These are phyloP conservation scores for Epinephelus lanceolatus DNA, from an alignment of 2,113 vertebrate genomes.

Conservation along the genomic window DNA sequence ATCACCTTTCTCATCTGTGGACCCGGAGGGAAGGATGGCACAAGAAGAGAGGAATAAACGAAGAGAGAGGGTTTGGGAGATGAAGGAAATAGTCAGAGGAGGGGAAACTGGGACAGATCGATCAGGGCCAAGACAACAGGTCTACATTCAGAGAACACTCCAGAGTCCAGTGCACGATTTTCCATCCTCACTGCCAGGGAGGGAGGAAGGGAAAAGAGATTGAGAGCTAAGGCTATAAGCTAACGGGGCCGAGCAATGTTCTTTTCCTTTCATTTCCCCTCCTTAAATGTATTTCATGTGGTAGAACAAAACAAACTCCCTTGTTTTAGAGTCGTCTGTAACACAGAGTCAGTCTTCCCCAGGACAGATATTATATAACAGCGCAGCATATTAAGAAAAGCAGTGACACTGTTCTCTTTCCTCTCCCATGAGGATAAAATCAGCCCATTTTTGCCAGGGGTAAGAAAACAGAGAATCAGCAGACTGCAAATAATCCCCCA, in stretches of 20 bases:
- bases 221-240: background rate
- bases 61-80: constrained; percentile 9
- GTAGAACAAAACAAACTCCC: background rate
- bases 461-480: constrained; percentile 56
- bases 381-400: constrained; percentile 35
- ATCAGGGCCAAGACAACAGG: constrained; percentile 65
- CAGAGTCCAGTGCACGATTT: constrained; percentile 58
- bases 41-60: background rate
- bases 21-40: constrained; percentile 8
- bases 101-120: constrained; percentile 55
- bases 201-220: constrained; percentile 15
- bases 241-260: background rate
- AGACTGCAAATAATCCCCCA: constrained; percentile 52
- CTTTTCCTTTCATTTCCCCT: background rate
- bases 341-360: constrained; percentile 16
- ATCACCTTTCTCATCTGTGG: constrained; percentile 17
- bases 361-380: constrained; percentile 49
- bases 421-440: constrained; percentile 40
- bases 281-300: background rate
- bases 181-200: constrained; percentile 69
- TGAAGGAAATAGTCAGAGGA: constrained; percentile 30
- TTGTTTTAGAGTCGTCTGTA: constrained; percentile 10
- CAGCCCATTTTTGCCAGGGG: constrained; percentile 32
- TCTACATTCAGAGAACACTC: constrained; percentile 56
- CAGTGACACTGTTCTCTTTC: constrained; percentile 39